Evolutionary conservation across 2,797 vertebrate genomes (phyloP), one percentile per base, ranked within the genome.

Genomic region (Sebastes trivittatus): DNA sequence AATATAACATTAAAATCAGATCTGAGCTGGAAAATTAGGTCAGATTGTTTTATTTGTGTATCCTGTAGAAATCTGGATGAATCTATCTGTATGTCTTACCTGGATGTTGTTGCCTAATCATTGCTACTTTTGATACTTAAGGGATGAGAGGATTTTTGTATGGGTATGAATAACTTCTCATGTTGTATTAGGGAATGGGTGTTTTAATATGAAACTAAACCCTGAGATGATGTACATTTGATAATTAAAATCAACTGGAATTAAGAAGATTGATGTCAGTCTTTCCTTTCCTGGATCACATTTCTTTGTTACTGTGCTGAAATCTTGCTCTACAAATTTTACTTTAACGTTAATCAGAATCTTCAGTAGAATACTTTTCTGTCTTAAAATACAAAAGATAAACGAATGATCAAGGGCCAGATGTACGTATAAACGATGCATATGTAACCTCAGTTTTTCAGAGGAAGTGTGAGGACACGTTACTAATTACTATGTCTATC

Each of bases 191-290:
- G 88, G 87, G 73, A 76, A 61, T 30, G 73, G 82, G 85, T 91
- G 87, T 89, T 87, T 80, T 84, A 85, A 92, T 93, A 93, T 94
- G 88, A 94, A 91, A 88, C 58, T 78, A 59, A 88, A 89, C 73
- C 79, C 86, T 87, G 72, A 85, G 74, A 90, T 87, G 84, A 92
- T 95, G 95, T 96, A 96, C 90, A 94, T 95, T 94, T 94, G 86
- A 88, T 92, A 88, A 90, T 91, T 92, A 87, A 94, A 95, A 87
- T 82, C 65, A 93, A 93, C 91, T 93, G 86, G 88, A 94, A 91
- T 87, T 62, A 89, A 93, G 27, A 68, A 10, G 13, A 55, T n/a
- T 20, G 16, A 22, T 16, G 20, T 25, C 2, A 18, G 52, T 16
- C 14, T 54, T 30, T 72, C 2, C 1, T 78, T 70, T 60, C 6